phyloP scores from a whole-genome alignment of 2,113 vertebrate genomes.

The Corythornis madagascariensis region DNA sequence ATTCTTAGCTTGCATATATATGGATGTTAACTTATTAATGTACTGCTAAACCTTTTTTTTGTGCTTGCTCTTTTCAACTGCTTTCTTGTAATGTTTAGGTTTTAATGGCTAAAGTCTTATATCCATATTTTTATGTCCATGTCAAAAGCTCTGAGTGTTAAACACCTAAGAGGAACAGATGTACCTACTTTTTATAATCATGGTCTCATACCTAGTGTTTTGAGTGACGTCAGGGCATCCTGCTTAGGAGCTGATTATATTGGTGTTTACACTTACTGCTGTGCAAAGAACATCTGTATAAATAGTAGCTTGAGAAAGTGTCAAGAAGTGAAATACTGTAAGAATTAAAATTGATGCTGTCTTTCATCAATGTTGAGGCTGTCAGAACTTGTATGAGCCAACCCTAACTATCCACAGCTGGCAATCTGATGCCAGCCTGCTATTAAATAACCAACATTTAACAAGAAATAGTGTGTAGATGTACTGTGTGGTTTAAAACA shows the following conservation, averaged over 20 bases:
- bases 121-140: background rate
- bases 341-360: slow-evolving; percentile 57
- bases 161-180: background rate
- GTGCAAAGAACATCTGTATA: background rate
- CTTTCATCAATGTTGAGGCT: slow-evolving; percentile 65
- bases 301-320: background rate
- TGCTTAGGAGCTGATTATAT: background rate
- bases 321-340: slow-evolving; percentile 49
- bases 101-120: background rate
- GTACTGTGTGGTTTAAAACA: slow-evolving; percentile 66
- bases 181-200: background rate
- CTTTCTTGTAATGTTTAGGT: background rate
- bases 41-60: background rate
- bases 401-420: slow-evolving; percentile 65
- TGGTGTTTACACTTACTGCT: background rate
- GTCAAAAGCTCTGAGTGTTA: background rate
- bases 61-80: background rate
- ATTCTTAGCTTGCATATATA: background rate
- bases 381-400: slow-evolving; percentile 66
- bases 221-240: background rate
- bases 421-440: slow-evolving; percentile 73
- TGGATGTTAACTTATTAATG: background rate
- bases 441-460: slow-evolving; percentile 76
- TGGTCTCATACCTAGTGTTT: background rate
- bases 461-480: slow-evolving; percentile 70